phyloP scores from a whole-genome alignment of 2,888 invertebrate genomes.

The Graphium colonna region DNA sequence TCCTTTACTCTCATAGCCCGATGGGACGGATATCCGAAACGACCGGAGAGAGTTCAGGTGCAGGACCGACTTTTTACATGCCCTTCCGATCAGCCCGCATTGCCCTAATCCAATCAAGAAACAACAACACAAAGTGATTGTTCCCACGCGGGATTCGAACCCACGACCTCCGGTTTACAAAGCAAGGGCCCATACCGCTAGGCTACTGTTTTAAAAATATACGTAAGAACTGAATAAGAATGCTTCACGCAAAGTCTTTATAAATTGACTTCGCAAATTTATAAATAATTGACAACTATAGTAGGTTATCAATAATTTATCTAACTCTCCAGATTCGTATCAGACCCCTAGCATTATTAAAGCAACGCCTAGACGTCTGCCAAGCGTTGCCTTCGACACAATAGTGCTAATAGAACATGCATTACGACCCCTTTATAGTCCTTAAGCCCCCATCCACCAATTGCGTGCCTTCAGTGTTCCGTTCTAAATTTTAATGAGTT shows the following conservation, averaged over 20 bases:
- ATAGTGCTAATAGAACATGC: conserved; percentile 47
- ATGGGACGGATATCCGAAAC: too few species aligned
- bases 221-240: not conserved
- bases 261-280: conserved; percentile 9
- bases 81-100: too few species aligned
- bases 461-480: conserved; percentile 40
- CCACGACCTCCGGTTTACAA: too few species aligned
- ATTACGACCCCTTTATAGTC: conserved; percentile 36
- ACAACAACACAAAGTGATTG: too few species aligned
- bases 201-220: too few species aligned
- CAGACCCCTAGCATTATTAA: conserved; percentile 39
- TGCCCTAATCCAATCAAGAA: too few species aligned
- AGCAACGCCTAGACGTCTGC: conserved; percentile 54
- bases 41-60: too few species aligned
- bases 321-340: conserved; percentile 64
- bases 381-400: conserved; percentile 36
- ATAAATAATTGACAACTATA: conserved; percentile 25
- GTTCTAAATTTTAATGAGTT: conserved; percentile 50
- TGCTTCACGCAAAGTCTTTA: not conserved
- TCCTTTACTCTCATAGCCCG: too few species aligned
- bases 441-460: conserved; percentile 42
- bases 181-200: too few species aligned
- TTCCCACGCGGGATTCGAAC: too few species aligned
- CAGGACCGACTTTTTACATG: too few species aligned
- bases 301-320: conserved; percentile 51